Percentiles rank a stretch among this genome's conserved stretches.
Evolutionary conservation across 2,113 vertebrate species (phyloP).

Genomic region (Seriola quinqueradiata): DNA sequence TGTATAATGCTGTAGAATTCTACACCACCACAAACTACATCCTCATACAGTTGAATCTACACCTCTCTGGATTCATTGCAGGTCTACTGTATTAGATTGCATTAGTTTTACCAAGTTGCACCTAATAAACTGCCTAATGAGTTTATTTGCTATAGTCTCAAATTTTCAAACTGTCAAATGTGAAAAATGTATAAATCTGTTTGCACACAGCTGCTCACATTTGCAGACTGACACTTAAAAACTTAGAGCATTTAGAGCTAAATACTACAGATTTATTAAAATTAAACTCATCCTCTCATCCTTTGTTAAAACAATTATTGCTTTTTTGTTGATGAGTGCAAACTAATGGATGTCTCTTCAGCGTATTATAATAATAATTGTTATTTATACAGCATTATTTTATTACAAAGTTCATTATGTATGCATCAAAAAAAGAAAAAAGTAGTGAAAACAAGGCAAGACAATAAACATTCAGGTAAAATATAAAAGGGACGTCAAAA

Average conservation of each 20-base stretch:
- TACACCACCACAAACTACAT: background rate
- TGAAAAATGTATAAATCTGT: background rate
- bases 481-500: background rate
- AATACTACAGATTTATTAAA: constrained; percentile 2
- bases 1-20: background rate
- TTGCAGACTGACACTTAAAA: background rate
- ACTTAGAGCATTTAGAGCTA: background rate
- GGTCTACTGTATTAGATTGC: no score
- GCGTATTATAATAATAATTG: background rate
- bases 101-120: background rate
- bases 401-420: background rate
- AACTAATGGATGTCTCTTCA: constrained; percentile 5
- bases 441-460: background rate
- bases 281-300: background rate
- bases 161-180: background rate
- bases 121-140: background rate
- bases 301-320: constrained; percentile 1
- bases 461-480: background rate
- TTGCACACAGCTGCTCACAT: background rate
- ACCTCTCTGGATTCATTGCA: no score
- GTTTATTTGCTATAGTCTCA: background rate
- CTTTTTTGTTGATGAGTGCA: constrained; percentile 15
- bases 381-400: background rate
- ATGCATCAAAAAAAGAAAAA: background rate
- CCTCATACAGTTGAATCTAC: background rate